Evolutionary conservation across 2,888 invertebrate genomes (phyloP).

Genomic region (Cheilosia pagana): DNA sequence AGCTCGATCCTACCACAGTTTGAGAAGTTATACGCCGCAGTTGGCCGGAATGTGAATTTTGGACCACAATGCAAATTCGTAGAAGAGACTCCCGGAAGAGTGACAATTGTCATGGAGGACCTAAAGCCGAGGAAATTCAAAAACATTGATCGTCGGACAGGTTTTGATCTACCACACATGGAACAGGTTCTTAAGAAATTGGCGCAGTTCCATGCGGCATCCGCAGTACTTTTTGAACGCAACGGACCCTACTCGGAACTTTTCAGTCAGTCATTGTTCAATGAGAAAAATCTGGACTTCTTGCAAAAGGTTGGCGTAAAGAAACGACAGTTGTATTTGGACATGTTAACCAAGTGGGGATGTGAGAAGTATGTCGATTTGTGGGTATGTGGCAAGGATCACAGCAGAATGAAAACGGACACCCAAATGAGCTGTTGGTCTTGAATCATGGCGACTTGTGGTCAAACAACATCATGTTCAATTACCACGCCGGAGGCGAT

Average conservation of each 20-base stretch:
- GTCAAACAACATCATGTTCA: constrained; percentile 81
- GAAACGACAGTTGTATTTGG: not conserved
- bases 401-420: constrained; percentile 1
- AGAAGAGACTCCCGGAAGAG: constrained; percentile 16
- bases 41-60: constrained; percentile 78
- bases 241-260: constrained; percentile 53
- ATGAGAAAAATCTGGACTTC: constrained; percentile 1
- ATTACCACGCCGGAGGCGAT: constrained; percentile 78
- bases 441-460: constrained; percentile 81
- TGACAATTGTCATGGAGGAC: constrained; percentile 75
- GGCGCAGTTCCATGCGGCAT: constrained; percentile 82
- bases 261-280: constrained; percentile 54
- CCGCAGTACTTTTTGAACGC: constrained; percentile 80
- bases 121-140: constrained; percentile 51
- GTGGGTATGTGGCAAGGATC: constrained; percentile 43
- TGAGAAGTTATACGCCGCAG: constrained; percentile 78
- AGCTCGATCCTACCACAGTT: constrained; percentile 80
- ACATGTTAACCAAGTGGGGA: constrained; percentile 43
- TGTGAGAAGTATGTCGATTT: constrained; percentile 61
- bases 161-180: constrained; percentile 80
- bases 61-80: constrained; percentile 76
- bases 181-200: constrained; percentile 79
- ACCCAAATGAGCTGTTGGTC: constrained; percentile 76
- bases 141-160: constrained; percentile 64
- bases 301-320: constrained; percentile 52